Conservation (phyloP, 2,888 invertebrate species). For the Mesoligia furuncula region DNA sequence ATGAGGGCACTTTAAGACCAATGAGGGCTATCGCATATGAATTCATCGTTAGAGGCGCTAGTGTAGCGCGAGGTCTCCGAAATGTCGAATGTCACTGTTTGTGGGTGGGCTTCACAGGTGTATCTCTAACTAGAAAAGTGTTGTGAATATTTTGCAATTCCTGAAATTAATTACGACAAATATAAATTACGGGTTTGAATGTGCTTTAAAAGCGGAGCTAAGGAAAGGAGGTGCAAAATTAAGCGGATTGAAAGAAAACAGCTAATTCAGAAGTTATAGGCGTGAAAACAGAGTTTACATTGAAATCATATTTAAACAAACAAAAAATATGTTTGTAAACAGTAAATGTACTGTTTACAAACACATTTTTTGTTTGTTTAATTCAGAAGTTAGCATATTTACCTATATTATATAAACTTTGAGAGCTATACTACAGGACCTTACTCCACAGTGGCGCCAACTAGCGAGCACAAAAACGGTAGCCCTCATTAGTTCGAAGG, state of each 20-base stretch:
- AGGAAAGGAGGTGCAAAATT: neutral
- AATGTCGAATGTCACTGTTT: neutral
- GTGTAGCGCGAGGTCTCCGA: neutral
- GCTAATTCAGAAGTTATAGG: neutral
- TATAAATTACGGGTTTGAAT: neutral
- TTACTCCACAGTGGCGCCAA: neutral
- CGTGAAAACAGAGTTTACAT: too few species aligned
- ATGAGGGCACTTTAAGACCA: neutral
- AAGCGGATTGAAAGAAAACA: neutral
- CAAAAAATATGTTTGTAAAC: neutral
- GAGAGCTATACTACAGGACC: neutral
- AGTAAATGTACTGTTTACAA: neutral
- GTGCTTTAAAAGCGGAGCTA: neutral
- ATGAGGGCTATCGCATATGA: too few species aligned
- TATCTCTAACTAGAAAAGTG: neutral
- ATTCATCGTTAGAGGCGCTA: neutral
- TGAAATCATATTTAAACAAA: too few species aligned
- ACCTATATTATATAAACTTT: too few species aligned
- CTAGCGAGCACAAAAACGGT: neutral
- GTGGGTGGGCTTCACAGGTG: too few species aligned
- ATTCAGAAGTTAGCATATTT: too few species aligned
- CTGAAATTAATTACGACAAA: neutral
- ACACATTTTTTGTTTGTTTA: neutral
- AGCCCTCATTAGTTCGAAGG: constrained; percentile 5
- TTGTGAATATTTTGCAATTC: neutral